Evolutionary conservation across 1,140 invertebrate species (phyloP), one percentile per base, ranked within the genome.

Genomic region (Monochamus saltuarius): DNA sequence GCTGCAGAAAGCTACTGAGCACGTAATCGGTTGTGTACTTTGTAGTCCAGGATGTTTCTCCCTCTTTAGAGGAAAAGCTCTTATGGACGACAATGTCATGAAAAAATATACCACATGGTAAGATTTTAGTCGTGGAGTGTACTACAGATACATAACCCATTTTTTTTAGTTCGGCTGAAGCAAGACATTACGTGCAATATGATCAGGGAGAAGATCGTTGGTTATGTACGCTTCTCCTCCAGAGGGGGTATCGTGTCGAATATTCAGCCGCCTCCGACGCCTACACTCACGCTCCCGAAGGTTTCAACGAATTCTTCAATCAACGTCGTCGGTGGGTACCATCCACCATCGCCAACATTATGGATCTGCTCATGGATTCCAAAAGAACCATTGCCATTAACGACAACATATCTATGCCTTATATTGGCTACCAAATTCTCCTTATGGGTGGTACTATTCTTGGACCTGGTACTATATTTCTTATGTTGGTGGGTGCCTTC

Each of bases 31-130:
- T 8, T 98, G 95, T 78, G 95, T 98, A 70, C 89, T 98, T 66
- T 98, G 95, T 88, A 95, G 93, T 81, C 97, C 97, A 35, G 97
- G 97, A 61, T 99, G 97, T 80, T 99, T 99, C 80, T 98, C 95
- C 0, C 84, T 99, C 0, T 99, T 99, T 79, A 85, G 97, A 76
- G 97, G 92, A 45, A 94, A 95, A 77, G 93, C 95, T 63, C 81
- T 99, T 29, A 98, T 99, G 96, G 96, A 98, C 69, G 96, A 99
- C 72, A 99, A 99, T 73, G 95, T 99, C 3, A 99, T 99, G 95
- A 90, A 90, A 71, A 94, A 92, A 75, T 99, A 99, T 73, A 97
- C 97, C 0, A 91, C 93, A 4, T 86, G 67, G 71, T 73, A 62
- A 65, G 34, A 29, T 6, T 47, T 47, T 47, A 4, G 4, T 7